Percentiles rank a stretch among this genome's conserved stretches.
phyloP scores from a whole-genome alignment of 2,113 vertebrate genomes.

The Speoplatyrhinus poulsoni region DNA sequence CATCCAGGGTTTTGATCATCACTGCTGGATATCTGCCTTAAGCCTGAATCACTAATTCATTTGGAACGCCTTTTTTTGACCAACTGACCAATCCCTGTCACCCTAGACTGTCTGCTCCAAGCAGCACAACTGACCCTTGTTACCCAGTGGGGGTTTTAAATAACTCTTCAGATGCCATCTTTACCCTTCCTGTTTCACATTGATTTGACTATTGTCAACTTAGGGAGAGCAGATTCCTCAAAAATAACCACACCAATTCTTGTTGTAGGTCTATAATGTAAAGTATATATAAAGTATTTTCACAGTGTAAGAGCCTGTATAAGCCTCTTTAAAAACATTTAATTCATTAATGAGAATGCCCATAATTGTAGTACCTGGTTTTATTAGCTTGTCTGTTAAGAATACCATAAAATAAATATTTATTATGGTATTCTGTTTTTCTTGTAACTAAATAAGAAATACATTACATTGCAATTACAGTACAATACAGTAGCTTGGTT shows the following conservation, averaged over 20 bases:
- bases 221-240: not conserved
- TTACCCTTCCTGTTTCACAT: slow-evolving; percentile 61
- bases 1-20: slow-evolving; percentile 83
- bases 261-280: slow-evolving; percentile 34
- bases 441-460: too few relatives aligned
- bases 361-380: slow-evolving; percentile 19
- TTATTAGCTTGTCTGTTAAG: slow-evolving; percentile 21
- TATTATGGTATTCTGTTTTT: too few relatives aligned
- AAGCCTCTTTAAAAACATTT: slow-evolving; percentile 19
- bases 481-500: slow-evolving; percentile 31
- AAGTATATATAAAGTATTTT: slow-evolving; percentile 24
- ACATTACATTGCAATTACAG: slow-evolving; percentile 9
- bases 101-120: slow-evolving; percentile 82
- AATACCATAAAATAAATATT: too few relatives aligned
- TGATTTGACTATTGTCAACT: slow-evolving; percentile 56
- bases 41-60: slow-evolving; percentile 76
- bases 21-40: slow-evolving; percentile 77
- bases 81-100: slow-evolving; percentile 64
- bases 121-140: slow-evolving; percentile 79
- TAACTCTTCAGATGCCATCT: slow-evolving; percentile 70
- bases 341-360: slow-evolving; percentile 23
- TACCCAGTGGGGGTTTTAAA: slow-evolving; percentile 70
- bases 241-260: slow-evolving; percentile 47
- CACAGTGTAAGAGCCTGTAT: not conserved
- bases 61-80: slow-evolving; percentile 69